Evolutionary conservation across 1,140 invertebrate genomes (phyloP).

Genomic region (Holotrichia oblita): DNA sequence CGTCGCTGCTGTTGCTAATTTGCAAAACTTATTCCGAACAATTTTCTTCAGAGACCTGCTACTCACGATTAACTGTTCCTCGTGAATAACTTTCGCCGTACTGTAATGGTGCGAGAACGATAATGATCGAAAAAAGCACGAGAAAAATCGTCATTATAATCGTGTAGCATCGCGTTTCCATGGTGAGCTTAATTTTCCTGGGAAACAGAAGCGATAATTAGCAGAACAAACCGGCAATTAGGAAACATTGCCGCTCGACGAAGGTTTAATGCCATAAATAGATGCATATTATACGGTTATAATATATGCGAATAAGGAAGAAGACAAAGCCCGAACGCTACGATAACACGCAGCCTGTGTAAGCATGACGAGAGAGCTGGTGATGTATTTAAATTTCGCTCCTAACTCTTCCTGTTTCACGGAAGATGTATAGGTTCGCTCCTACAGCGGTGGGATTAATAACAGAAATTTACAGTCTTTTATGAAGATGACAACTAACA

Average conservation of each 20-base stretch:
- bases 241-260: not conserved
- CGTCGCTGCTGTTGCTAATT: not conserved
- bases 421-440: not conserved
- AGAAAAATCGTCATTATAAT: not conserved
- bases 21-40: conserved; percentile 12
- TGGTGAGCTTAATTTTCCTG: not conserved
- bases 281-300: not conserved
- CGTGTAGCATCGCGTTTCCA: too few relatives aligned
- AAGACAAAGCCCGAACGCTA: not conserved
- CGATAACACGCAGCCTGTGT: not conserved
- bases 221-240: conserved; percentile 10
- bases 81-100: not conserved
- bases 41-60: not conserved
- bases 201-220: conserved; percentile 6
- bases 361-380: not conserved
- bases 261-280: conserved; percentile 8
- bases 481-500: not conserved
- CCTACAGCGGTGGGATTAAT: not conserved
- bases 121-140: not conserved
- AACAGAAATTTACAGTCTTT: not conserved
- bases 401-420: not conserved
- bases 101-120: not conserved
- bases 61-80: not conserved
- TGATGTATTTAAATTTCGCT: not conserved
- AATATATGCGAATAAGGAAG: conserved; percentile 17